Conservation (phyloP, 1,140 invertebrate species). For the Leptopilina boulardi region DNA sequence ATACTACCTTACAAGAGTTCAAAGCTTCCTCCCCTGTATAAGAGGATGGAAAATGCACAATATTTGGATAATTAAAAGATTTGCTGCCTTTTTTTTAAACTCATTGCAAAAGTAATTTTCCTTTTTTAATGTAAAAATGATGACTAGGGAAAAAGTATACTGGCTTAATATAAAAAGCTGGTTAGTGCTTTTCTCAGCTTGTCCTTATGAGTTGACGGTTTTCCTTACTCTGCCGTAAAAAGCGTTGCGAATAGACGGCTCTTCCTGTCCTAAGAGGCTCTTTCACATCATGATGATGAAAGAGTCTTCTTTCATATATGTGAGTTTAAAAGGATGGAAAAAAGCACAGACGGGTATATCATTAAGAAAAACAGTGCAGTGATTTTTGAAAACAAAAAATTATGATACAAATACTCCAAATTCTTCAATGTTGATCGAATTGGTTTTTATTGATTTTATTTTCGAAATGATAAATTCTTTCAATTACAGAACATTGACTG, state of each 20-base stretch:
- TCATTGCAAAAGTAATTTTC: no score
- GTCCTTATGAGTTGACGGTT: constrained; percentile 1
- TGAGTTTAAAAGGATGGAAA: constrained; percentile 10
- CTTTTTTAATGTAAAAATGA: background rate
- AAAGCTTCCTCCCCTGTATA: background rate
- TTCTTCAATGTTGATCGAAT: no score
- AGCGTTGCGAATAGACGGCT: constrained; percentile 9
- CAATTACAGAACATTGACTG: no score
- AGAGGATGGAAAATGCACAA: constrained; percentile 6
- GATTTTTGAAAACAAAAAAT: no score
- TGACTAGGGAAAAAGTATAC: background rate
- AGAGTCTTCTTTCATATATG: constrained; percentile 20
- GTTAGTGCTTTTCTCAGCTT: constrained; percentile 9
- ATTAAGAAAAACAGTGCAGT: background rate
- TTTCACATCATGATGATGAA: constrained; percentile 22
- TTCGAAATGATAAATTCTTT: no score
- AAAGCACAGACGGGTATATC: constrained; percentile 5
- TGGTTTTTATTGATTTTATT: no score
- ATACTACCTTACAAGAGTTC: background rate
- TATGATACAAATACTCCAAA: no score
- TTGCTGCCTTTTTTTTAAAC: background rate
- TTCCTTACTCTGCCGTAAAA: constrained; percentile 15
- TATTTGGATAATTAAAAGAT: background rate
- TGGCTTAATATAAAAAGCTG: constrained; percentile 3
- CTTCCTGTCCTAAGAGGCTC: constrained; percentile 16